phyloP scores from a whole-genome alignment of 2,797 vertebrate species.

The Sorex maritimensis region DNA sequence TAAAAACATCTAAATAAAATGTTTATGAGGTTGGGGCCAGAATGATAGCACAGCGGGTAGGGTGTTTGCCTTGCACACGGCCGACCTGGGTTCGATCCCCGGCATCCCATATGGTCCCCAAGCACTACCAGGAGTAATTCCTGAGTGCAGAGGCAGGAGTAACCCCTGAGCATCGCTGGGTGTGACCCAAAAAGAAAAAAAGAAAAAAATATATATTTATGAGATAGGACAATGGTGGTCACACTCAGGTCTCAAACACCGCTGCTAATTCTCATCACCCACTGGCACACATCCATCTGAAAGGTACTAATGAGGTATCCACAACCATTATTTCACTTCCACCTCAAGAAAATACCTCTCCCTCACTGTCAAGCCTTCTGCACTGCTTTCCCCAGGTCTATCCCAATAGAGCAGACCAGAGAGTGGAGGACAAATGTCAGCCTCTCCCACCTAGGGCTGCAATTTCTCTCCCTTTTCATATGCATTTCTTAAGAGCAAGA shows the following conservation, averaged over 20 bases:
- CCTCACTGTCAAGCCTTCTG: background rate
- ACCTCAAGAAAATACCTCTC: background rate
- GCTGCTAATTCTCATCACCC: background rate
- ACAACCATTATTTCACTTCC: background rate
- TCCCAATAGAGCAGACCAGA: background rate
- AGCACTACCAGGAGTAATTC: no score
- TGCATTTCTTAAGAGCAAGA: slow-evolving; percentile 30
- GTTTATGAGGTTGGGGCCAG: no score
- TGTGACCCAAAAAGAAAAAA: no score
- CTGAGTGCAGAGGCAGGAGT: no score
- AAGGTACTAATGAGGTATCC: background rate
- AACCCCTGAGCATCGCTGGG: no score
- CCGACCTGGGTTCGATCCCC: no score
- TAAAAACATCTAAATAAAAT: background rate
- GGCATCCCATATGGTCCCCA: no score
- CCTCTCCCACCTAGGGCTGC: background rate
- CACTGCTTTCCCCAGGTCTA: no score
- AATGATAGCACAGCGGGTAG: no score
- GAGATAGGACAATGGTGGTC: background rate
- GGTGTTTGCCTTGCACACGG: no score
- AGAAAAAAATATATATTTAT: background rate
- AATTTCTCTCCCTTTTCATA: background rate
- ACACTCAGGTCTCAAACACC: background rate
- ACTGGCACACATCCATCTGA: background rate
- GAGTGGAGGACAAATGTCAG: background rate